phyloP scores from a whole-genome alignment of 1,140 invertebrate species.

The Ctenoplectra terminalis region DNA sequence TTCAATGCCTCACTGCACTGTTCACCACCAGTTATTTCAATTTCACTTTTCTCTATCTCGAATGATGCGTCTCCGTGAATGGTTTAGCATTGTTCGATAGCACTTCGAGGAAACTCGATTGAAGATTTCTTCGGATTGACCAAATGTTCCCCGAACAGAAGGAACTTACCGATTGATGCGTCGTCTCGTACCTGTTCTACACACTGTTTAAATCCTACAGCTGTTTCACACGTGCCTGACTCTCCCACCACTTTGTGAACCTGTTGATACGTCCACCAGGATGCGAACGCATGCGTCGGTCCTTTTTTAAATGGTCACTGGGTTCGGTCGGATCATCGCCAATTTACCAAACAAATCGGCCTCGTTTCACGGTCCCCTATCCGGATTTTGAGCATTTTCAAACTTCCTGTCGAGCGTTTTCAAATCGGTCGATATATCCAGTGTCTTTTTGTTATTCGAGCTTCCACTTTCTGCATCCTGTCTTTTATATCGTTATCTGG shows the following conservation, averaged over 20 bases:
- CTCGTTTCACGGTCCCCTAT: not conserved
- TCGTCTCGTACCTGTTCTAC: constrained; percentile 22
- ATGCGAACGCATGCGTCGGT: constrained; percentile 56
- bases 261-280: constrained; percentile 24
- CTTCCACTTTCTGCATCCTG: not conserved
- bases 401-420: not conserved
- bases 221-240: constrained; percentile 50
- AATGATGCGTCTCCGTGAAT: too few species aligned
- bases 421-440: too few species aligned
- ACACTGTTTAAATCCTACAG: constrained; percentile 56
- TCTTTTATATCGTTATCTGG: not conserved
- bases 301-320: constrained; percentile 32
- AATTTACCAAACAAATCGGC: constrained; percentile 45
- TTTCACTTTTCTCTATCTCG: not conserved
- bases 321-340: constrained; percentile 39
- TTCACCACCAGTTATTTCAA: not conserved
- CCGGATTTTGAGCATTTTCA: not conserved
- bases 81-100: not conserved
- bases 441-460: not conserved
- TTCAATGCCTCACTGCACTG: too few species aligned
- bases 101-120: too few species aligned
- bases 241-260: constrained; percentile 21
- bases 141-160: not conserved
- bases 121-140: not conserved
- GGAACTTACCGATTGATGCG: constrained; percentile 18